A percentile compares a stretch with the other conserved stretches of the same genome.
Conservation (phyloP, 2,113 vertebrate genomes). For the Catharus minimus region DNA sequence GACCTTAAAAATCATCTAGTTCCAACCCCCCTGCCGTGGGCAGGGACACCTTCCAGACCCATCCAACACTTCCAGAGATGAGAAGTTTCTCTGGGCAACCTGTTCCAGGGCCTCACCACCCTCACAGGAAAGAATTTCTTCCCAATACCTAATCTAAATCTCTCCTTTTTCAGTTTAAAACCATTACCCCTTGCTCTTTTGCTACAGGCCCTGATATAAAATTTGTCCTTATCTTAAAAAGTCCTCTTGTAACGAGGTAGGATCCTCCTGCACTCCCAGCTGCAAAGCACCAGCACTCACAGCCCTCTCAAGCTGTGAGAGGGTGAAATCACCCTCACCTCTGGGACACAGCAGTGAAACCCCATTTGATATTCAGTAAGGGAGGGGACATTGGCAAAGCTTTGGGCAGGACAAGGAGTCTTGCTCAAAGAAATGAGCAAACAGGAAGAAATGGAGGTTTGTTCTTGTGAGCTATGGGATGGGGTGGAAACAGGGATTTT, state of each 20-base stretch:
- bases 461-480: background rate
- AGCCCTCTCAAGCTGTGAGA: background rate
- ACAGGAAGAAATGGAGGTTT: background rate
- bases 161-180: background rate
- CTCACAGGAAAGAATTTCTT: background rate
- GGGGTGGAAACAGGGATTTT: background rate
- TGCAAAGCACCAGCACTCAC: background rate
- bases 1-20: background rate
- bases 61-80: background rate
- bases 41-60: background rate
- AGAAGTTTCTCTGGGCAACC: background rate
- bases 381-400: background rate
- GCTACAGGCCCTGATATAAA: background rate
- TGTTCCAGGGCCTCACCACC: background rate
- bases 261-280: background rate
- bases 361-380: accelerated
- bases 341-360: background rate
- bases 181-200: background rate
- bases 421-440: background rate
- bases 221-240: background rate
- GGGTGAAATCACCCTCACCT: background rate
- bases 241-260: background rate
- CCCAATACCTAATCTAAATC: background rate
- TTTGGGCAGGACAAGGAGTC: background rate
- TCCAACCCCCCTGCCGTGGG: background rate